These are phyloP conservation scores for Vidua macroura DNA, from an alignment of 2,113 vertebrate species.

Conservation along the genomic window DNA sequence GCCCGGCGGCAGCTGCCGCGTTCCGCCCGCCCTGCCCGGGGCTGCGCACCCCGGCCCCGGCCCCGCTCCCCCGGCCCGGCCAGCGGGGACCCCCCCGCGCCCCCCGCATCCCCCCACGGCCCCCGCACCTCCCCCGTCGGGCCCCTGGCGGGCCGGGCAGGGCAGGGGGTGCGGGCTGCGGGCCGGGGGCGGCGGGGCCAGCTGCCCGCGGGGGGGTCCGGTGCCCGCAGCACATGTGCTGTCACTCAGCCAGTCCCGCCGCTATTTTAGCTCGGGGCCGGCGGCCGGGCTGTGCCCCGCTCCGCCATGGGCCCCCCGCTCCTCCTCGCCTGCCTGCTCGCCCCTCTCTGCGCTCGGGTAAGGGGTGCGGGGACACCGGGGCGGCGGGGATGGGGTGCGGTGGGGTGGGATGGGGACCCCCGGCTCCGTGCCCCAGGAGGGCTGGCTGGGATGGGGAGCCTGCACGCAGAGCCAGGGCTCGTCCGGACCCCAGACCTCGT, in stretches of 20 bases:
- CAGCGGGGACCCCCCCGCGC: no score
- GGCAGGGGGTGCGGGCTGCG: no score
- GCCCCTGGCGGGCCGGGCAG: no score
- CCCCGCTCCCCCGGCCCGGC: no score
- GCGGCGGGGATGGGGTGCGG: neutral
- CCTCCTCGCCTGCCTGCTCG: slow-evolving; percentile 60
- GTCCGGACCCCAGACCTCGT: rapidly evolving
- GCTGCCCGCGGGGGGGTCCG: no score
- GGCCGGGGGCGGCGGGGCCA: no score
- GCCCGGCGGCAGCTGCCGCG: neutral
- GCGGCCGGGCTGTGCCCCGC: neutral
- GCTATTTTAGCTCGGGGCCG: slow-evolving; percentile 32
- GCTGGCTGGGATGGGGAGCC: neutral
- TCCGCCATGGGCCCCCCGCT: slow-evolving; percentile 42
- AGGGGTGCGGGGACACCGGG: neutral
- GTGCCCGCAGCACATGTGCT: slow-evolving; percentile 48
- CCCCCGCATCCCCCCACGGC: no score
- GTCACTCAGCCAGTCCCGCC: slow-evolving; percentile 72
- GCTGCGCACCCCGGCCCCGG: no score
- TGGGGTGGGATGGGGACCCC: neutral
- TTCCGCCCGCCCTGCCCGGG: neutral
- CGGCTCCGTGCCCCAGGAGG: neutral
- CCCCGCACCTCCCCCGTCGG: no score
- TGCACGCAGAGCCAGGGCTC: rapidly evolving
- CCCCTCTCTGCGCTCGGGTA: slow-evolving; percentile 64